Percentiles rank a stretch among this genome's conserved stretches.
phyloP scores from a whole-genome alignment of 2,113 vertebrate species.

The Corythornis cristatus region DNA sequence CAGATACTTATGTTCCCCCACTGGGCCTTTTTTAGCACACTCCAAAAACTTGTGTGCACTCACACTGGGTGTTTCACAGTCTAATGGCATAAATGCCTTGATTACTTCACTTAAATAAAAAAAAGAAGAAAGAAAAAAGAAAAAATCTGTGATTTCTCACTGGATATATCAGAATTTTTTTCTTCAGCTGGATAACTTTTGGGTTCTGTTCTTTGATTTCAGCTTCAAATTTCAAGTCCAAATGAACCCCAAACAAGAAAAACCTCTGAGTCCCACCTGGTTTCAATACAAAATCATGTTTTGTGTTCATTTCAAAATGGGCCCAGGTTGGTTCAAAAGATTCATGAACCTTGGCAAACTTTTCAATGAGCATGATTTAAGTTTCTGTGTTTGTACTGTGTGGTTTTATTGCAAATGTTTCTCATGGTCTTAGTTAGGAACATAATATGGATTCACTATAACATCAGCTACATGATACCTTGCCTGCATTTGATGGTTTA shows the following conservation, averaged over 20 bases:
- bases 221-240: slow-evolving; percentile 40
- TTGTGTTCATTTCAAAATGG: slow-evolving; percentile 20
- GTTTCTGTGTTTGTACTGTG: slow-evolving; percentile 53
- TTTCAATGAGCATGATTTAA: slow-evolving; percentile 29
- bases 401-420: slow-evolving; percentile 43
- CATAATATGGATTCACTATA: slow-evolving; percentile 9
- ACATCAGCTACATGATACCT: neutral
- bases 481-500: slow-evolving; percentile 29
- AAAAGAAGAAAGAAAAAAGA: neutral
- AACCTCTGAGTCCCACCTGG: slow-evolving; percentile 35
- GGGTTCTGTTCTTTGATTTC: slow-evolving; percentile 6
- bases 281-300: slow-evolving; percentile 64
- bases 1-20: neutral
- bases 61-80: neutral
- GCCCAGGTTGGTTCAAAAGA: slow-evolving; percentile 55
- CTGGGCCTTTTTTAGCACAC: neutral
- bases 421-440: slow-evolving; percentile 33
- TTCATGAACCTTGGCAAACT: slow-evolving; percentile 51
- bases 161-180: slow-evolving; percentile 14
- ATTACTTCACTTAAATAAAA: neutral
- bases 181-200: slow-evolving; percentile 9
- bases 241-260: slow-evolving; percentile 34
- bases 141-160: neutral
- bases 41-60: neutral
- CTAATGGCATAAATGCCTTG: neutral